Evolutionary conservation across 2,888 invertebrate genomes (phyloP).

Genomic region (Holacanthella duospinosa): DNA sequence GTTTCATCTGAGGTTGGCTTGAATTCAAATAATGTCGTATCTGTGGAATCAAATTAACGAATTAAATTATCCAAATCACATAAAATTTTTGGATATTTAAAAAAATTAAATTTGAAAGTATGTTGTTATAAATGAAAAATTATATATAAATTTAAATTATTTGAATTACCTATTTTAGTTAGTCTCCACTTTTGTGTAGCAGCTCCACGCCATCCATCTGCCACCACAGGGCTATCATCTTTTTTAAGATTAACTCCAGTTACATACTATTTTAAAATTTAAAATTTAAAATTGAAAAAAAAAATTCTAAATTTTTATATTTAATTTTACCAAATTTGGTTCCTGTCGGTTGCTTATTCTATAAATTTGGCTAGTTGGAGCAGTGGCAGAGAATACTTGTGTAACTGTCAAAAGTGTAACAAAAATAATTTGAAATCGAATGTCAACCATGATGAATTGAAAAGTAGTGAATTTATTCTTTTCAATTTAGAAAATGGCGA

Average conservation of each 20-base stretch:
- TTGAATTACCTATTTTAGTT: constrained; percentile 12
- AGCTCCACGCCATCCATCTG: constrained; percentile 20
- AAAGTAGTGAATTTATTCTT: no score
- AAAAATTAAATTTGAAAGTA: no score
- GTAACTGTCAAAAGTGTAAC: no score
- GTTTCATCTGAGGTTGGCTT: constrained; percentile 19
- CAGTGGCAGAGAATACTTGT: no score
- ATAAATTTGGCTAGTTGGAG: background rate
- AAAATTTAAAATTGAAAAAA: background rate
- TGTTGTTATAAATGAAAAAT: background rate
- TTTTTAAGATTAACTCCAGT: constrained; percentile 22
- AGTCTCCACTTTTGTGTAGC: constrained; percentile 23
- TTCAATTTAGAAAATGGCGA: no score
- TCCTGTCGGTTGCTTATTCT: background rate
- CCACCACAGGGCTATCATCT: constrained; percentile 14
- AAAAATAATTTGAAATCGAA: no score
- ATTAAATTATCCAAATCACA: no score
- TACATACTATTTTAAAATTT: constrained; percentile 11
- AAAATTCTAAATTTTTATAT: background rate
- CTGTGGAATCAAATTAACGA: constrained; percentile 14
- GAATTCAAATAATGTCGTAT: constrained; percentile 17
- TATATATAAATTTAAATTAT: background rate
- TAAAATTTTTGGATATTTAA: no score
- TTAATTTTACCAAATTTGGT: background rate
- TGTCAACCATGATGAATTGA: no score